Conservation (phyloP, 2,113 vertebrate species). For the Plecotus auritus region DNA sequence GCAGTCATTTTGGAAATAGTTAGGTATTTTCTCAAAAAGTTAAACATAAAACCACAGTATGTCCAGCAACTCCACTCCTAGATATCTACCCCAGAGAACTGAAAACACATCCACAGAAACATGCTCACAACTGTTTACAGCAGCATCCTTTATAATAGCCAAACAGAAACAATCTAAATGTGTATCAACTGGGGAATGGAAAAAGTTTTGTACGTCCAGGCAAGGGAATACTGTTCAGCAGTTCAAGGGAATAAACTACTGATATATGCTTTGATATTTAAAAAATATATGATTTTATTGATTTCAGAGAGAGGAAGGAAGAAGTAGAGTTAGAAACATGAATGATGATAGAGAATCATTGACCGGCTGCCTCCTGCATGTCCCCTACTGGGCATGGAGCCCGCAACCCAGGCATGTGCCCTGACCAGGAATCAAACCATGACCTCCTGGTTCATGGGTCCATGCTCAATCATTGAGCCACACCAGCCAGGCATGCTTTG, state of each 20-base stretch:
- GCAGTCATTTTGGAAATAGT: conserved; percentile 14
- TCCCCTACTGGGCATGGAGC: too few relatives aligned
- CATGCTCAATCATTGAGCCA: too few relatives aligned
- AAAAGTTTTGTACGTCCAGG: neutral
- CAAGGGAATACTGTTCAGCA: neutral
- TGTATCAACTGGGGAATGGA: neutral
- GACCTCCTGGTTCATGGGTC: too few relatives aligned
- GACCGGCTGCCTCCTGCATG: too few relatives aligned
- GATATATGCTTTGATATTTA: neutral
- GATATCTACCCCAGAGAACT: neutral
- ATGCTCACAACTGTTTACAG: neutral
- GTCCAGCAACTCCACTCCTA: neutral
- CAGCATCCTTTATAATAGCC: neutral
- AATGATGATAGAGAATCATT: too few relatives aligned
- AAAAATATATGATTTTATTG: too few relatives aligned
- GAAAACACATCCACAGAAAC: neutral
- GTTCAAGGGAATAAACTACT: neutral
- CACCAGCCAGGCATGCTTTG: too few relatives aligned
- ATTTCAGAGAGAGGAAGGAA: too few relatives aligned
- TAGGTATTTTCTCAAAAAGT: conserved; percentile 2
- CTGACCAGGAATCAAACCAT: too few relatives aligned
- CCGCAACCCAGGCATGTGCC: too few relatives aligned
- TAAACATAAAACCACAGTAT: neutral
- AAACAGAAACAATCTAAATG: neutral
- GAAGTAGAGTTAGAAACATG: too few relatives aligned